Conservation (phyloP, 2,888 invertebrate species). For the Sarcophaga rosellei region DNA sequence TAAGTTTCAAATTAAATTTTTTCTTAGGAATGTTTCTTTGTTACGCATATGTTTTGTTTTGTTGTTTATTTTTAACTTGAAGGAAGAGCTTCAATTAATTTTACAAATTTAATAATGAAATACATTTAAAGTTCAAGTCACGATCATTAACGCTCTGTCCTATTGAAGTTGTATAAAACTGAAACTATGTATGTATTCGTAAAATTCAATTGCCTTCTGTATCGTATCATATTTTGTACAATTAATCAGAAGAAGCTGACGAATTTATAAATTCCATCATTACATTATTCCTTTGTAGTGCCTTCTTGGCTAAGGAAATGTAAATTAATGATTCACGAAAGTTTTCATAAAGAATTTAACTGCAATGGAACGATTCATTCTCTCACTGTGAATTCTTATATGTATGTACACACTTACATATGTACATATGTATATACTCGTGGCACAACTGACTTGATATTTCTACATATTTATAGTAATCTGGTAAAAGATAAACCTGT, state of each 20-base stretch:
- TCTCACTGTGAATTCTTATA: no score
- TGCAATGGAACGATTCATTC: neutral
- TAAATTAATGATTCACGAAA: constrained; percentile 29
- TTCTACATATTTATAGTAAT: no score
- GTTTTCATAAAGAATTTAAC: neutral
- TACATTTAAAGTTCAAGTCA: constrained; percentile 50
- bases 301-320: neutral
- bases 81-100: constrained; percentile 31
- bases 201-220: constrained; percentile 34
- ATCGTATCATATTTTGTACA: constrained; percentile 8
- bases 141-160: constrained; percentile 15
- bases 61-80: neutral
- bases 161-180: neutral
- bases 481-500: no score
- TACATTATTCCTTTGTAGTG: neutral
- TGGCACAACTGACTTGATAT: no score
- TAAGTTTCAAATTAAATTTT: no score
- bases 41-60: neutral
- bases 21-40: no score
- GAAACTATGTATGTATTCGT: neutral
- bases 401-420: no score
- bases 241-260: constrained; percentile 1
- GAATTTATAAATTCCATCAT: constrained; percentile 13
- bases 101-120: constrained; percentile 41
- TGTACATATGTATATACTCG: no score